A percentile compares a stretch with the other conserved stretches of the same genome.
Conservation (phyloP, 2,888 invertebrate genomes). For the Trissolcus brochymenae region DNA sequence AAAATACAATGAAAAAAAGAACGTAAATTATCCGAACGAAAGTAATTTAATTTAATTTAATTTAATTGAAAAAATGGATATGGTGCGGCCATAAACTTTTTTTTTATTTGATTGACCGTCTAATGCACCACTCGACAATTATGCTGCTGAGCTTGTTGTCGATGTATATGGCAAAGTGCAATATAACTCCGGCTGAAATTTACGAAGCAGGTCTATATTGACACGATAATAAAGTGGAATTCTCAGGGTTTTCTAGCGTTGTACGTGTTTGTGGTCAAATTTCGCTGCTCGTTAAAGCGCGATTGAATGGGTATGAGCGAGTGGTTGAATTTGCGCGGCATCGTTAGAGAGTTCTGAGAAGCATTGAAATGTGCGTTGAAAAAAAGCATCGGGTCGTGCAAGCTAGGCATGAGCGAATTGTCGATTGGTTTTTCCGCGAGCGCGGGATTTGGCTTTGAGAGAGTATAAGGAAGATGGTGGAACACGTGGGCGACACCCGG, state of each 20-base stretch:
- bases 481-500: slow-evolving; percentile 70
- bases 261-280: slow-evolving; percentile 8
- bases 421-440: slow-evolving; percentile 46
- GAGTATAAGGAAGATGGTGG: slow-evolving; percentile 63
- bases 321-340: slow-evolving; percentile 16
- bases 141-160: not conserved
- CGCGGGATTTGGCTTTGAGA: slow-evolving; percentile 35
- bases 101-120: not conserved
- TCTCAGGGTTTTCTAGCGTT: not conserved
- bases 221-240: slow-evolving; percentile 4
- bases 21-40: no score
- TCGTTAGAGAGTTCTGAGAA: slow-evolving; percentile 33
- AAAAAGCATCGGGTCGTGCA: slow-evolving; percentile 2
- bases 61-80: no score
- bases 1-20: no score
- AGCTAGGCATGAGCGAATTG: not conserved
- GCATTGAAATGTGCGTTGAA: slow-evolving; percentile 9
- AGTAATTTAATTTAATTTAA: no score
- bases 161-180: not conserved
- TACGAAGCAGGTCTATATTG: not conserved
- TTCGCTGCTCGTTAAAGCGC: not conserved
- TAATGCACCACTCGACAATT: not conserved
- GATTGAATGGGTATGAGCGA: slow-evolving; percentile 6
- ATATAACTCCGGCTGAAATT: not conserved
- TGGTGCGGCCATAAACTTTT: not conserved